phyloP scores from a whole-genome alignment of 2,113 vertebrate species.

The Urocitellus parryii region DNA sequence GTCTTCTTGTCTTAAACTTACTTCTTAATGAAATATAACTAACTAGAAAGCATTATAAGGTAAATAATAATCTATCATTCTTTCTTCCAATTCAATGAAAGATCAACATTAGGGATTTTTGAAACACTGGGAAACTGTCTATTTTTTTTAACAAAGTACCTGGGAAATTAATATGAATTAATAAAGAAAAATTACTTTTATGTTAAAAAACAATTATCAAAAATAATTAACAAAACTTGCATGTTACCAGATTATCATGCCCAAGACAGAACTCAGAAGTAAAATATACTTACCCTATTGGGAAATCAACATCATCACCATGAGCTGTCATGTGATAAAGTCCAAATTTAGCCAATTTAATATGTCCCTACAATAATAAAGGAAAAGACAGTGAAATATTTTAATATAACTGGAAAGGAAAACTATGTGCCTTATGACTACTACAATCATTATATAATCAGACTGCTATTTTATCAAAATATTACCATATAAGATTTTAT shows the following conservation, averaged over 20 bases:
- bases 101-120: neutral
- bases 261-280: neutral
- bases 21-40: slow-evolving; percentile 30
- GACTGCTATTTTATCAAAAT: neutral
- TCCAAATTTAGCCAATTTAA: slow-evolving; percentile 98
- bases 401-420: neutral
- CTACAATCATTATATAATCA: neutral
- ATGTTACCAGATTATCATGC: neutral
- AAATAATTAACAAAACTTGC: slow-evolving; percentile 6
- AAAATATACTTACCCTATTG: slow-evolving; percentile 93
- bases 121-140: neutral
- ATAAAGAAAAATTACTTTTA: slow-evolving; percentile 32
- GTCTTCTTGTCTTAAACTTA: neutral
- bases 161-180: slow-evolving; percentile 25
- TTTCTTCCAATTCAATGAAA: slow-evolving; percentile 33
- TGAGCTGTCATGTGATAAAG: slow-evolving; percentile 98
- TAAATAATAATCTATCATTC: neutral
- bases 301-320: slow-evolving; percentile 98
- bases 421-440: slow-evolving; percentile 31
- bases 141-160: slow-evolving; percentile 4
- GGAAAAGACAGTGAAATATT: slow-evolving; percentile 7
- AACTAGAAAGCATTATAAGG: neutral
- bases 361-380: slow-evolving; percentile 89
- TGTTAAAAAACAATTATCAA: neutral
- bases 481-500: neutral